phyloP scores from a whole-genome alignment of 2,113 vertebrate species.

The Equus quagga region DNA sequence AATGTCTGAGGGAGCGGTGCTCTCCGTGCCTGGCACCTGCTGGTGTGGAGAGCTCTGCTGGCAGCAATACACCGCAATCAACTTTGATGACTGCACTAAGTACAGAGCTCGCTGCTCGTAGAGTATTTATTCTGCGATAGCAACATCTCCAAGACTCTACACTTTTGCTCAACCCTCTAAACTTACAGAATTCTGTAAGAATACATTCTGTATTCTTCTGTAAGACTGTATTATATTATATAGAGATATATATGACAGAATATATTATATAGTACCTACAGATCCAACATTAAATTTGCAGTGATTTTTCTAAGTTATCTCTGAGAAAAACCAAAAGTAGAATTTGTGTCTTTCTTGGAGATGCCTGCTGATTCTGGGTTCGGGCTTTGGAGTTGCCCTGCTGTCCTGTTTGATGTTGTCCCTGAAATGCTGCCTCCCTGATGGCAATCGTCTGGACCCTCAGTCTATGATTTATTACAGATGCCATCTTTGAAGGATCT shows the following conservation, averaged over 20 bases:
- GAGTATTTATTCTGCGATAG: conserved; percentile 41
- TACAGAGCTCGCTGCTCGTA: conserved; percentile 73
- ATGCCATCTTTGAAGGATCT: conserved; percentile 22
- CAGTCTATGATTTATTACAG: neutral
- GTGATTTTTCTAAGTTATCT: conserved; percentile 47
- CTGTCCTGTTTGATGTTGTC: neutral
- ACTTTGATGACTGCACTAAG: conserved; percentile 83
- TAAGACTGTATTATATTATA: neutral
- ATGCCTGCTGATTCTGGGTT: neutral
- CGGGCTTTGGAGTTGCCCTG: neutral
- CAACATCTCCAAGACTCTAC: neutral
- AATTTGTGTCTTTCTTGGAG: neutral
- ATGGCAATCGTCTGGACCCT: neutral
- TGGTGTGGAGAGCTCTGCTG: conserved; percentile 86
- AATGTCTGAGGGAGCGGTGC: conserved; percentile 86
- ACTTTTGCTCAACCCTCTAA: neutral
- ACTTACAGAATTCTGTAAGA: conserved; percentile 5
- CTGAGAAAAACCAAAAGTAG: neutral
- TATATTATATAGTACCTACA: neutral
- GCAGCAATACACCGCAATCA: conserved; percentile 84
- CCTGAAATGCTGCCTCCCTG: neutral
- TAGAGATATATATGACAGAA: neutral
- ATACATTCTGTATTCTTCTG: neutral
- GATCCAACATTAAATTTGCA: neutral
- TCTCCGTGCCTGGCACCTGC: conserved; percentile 91